Evolutionary conservation across 2,113 vertebrate genomes (phyloP).

Genomic region (Campylomormyrus numenius): DNA sequence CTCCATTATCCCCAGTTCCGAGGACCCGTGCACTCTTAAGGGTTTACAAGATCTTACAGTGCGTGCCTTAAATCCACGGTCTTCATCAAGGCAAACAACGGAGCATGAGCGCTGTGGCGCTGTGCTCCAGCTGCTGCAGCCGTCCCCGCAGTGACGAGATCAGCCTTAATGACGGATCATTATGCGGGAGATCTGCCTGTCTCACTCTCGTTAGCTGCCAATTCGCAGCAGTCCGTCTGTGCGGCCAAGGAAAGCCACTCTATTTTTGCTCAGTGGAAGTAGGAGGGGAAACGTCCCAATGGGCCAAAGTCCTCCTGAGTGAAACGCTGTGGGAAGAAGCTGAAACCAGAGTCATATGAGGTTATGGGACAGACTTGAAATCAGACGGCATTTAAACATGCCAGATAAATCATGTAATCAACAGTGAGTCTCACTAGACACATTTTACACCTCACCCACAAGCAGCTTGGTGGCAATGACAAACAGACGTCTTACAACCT

Average conservation of each 20-base stretch:
- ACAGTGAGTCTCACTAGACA: not conserved
- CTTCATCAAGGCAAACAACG: constrained; percentile 39
- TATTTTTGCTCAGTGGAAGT: not conserved
- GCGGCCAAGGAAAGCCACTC: constrained; percentile 12
- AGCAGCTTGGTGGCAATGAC: not conserved
- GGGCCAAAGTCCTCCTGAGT: not conserved
- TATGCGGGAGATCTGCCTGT: constrained; percentile 42
- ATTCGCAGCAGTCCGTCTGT: constrained; percentile 16
- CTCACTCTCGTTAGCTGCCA: constrained; percentile 44
- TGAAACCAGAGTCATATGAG: not conserved
- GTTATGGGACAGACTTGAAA: not conserved
- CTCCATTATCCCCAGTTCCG: constrained; percentile 34
- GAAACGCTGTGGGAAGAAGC: not conserved
- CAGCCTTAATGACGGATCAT: constrained; percentile 47
- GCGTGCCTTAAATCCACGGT: constrained; percentile 16
- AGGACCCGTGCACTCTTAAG: constrained; percentile 33
- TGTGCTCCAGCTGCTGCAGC: constrained; percentile 10
- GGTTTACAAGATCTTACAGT: constrained; percentile 27
- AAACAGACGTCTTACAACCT: not conserved
- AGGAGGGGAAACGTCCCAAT: not conserved
- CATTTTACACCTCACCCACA: not conserved
- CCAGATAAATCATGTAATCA: not conserved
- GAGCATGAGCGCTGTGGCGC: too few relatives aligned
- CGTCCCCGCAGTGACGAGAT: constrained; percentile 30
- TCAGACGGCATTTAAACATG: not conserved